Evolutionary conservation across 2,888 invertebrate species (phyloP).

Genomic region (Dynastes hyllus): DNA sequence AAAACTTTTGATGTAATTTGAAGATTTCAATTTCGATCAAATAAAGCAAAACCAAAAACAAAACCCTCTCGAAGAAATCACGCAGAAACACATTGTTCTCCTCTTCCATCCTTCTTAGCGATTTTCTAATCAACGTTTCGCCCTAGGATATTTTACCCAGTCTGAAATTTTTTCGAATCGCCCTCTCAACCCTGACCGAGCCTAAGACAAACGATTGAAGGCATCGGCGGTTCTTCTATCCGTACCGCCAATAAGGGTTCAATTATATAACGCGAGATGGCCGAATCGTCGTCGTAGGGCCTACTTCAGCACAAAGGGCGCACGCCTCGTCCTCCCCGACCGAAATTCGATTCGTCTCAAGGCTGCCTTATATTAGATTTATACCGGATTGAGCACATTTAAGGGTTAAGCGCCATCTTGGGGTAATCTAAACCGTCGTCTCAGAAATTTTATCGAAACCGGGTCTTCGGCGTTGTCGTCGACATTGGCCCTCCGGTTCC

Average conservation of each 20-base stretch:
- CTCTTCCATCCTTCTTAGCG: too few species aligned
- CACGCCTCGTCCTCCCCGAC: neutral
- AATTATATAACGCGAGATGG: slow-evolving; percentile 41
- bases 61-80: neutral
- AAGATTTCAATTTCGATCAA: too few species aligned
- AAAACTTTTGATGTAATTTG: too few species aligned
- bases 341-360: slow-evolving; percentile 43
- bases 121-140: neutral
- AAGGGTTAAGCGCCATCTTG: slow-evolving; percentile 47
- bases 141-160: neutral
- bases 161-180: neutral
- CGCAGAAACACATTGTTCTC: too few species aligned
- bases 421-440: slow-evolving; percentile 47
- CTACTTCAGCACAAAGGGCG: neutral
- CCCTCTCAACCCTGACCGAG: neutral
- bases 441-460: slow-evolving; percentile 47
- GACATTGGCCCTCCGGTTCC: neutral
- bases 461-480: neutral
- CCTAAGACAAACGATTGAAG: slow-evolving; percentile 1
- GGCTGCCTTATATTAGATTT: slow-evolving; percentile 49
- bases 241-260: slow-evolving; percentile 16
- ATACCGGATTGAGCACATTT: slow-evolving; percentile 43
- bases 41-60: too few species aligned
- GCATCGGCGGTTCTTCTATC: slow-evolving; percentile 1
- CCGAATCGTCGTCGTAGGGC: slow-evolving; percentile 17